These are phyloP conservation scores for Trichonephila clavipes DNA, from an alignment of 1,140 invertebrate species.

Conservation along the genomic window DNA sequence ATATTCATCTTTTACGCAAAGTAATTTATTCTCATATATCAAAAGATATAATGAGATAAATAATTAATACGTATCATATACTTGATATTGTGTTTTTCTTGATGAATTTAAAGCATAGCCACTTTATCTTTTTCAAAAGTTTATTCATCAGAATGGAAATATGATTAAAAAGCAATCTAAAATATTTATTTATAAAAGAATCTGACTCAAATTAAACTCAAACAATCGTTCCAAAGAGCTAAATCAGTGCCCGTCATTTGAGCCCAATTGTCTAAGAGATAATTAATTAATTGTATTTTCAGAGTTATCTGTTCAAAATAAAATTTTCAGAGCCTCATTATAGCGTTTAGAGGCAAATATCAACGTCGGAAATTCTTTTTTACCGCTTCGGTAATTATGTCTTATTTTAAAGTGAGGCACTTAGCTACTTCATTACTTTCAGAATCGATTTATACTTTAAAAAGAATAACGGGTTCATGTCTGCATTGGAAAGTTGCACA, in stretches of 20 bases:
- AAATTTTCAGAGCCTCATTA: slow-evolving; percentile 47
- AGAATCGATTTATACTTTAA: slow-evolving; percentile 41
- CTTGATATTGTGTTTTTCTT: too few species aligned
- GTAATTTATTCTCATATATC: too few species aligned
- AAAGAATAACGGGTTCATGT: slow-evolving; percentile 11
- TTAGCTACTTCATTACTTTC: slow-evolving; percentile 62
- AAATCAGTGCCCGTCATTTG: neutral
- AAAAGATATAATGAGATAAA: too few species aligned
- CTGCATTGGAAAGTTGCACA: slow-evolving; percentile 34
- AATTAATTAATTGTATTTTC: slow-evolving; percentile 26
- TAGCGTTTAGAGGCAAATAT: slow-evolving; percentile 39
- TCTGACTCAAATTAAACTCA: neutral
- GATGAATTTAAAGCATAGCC: too few species aligned
- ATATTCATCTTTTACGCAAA: too few species aligned
- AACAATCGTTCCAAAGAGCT: neutral
- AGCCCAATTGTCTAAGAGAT: neutral
- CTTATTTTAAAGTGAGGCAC: slow-evolving; percentile 62
- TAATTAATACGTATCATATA: too few species aligned
- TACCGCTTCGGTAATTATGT: slow-evolving; percentile 40
- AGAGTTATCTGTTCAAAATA: slow-evolving; percentile 19
- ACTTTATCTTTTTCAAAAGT: too few species aligned
- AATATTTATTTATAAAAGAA: neutral
- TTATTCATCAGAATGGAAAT: too few species aligned
- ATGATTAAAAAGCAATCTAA: neutral
- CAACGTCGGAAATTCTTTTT: slow-evolving; percentile 30